These are phyloP conservation scores for Stegana nigrithorax DNA, from an alignment of 2,888 invertebrate genomes.

Conservation along the genomic window DNA sequence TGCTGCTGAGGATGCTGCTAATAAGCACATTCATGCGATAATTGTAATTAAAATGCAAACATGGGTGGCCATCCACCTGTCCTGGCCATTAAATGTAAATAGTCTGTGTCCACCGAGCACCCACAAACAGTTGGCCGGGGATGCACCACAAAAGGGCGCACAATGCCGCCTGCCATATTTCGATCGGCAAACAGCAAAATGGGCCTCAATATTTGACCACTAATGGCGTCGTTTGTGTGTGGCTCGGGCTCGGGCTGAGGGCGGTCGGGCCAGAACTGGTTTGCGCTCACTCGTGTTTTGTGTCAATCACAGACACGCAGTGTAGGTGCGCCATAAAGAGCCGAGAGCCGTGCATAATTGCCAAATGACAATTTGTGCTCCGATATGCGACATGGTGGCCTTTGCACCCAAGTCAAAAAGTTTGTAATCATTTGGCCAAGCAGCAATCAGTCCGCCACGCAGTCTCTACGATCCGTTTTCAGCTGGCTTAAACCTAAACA, in stretches of 20 bases:
- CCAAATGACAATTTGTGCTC: constrained; percentile 51
- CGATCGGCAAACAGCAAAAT: constrained; percentile 19
- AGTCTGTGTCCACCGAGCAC: not conserved
- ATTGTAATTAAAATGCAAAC: constrained; percentile 57
- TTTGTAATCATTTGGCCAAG: constrained; percentile 21
- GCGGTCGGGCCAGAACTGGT: no score
- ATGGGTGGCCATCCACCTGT: constrained; percentile 22
- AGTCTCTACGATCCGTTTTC: not conserved
- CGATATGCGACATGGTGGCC: not conserved
- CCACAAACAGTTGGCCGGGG: constrained; percentile 30
- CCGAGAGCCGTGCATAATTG: constrained; percentile 40
- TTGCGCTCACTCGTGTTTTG: constrained; percentile 29
- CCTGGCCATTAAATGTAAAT: constrained; percentile 48
- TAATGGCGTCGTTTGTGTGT: constrained; percentile 17
- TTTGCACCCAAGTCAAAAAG: constrained; percentile 43
- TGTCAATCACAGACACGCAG: constrained; percentile 49
- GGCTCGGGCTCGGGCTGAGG: no score
- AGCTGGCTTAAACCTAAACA: constrained; percentile 16
- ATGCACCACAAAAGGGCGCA: constrained; percentile 49
- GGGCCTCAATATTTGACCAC: constrained; percentile 48
- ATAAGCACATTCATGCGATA: constrained; percentile 32
- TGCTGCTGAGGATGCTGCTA: no score
- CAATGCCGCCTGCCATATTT: constrained; percentile 29
- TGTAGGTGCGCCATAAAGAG: not conserved
- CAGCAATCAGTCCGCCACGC: constrained; percentile 15